Base-by-base conservation (phyloP, 1,140 invertebrate species). In the Agrypnia vestita region DNA sequence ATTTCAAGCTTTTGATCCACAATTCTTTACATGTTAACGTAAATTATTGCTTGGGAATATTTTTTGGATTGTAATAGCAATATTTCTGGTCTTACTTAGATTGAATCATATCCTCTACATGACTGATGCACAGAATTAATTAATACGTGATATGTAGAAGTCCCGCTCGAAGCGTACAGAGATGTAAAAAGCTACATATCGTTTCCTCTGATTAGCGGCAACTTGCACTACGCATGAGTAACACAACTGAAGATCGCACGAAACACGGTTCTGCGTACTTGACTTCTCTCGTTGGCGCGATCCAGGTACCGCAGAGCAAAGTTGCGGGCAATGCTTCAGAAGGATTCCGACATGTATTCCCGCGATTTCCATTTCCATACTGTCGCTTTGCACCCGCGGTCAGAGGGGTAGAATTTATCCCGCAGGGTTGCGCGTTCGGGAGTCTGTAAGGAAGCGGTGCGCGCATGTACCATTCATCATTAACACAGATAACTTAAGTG, bases 401-500 rank as follows among this genome's bases (percentile, higher is more conserved):
- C 10, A 8, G 44, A 46, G 12, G 25, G 62, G 62, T 11, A n/a
- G 13, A 1, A 64, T 44, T 64, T 64, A 44, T n/a, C n/a, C 8
- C 9, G 21, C 6, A 21, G 25, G 35, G 0, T 64, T 46, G 35
- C 3, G 12, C 10, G 7, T n/a, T 46, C 1, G 13, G 35, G 62
- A 44, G 43, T 7, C 3, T 64, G 8, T n/a, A 44, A 64, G 15
- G 62, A 15, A 64, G 62, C 43, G 6, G 6, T 35, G 25, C 25
- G 25, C 25, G 0, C 74, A n/a, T 49, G 74, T 46, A 61, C 17
- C 59, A 76, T 76, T 59, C 75, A 69, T 77, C 75, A 77, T 77
- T 51, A 64, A 53, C 46, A 69, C 75, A 21, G 75, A 77, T 77
- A 77, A 77, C 46, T 47, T 25, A 77, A 77, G 62, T 64, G 59